A percentile compares a stretch with the other conserved stretches of the same genome.
These are phyloP conservation scores for Eupeodes luniger DNA, from an alignment of 2,888 invertebrate genomes.

Conservation along the genomic window DNA sequence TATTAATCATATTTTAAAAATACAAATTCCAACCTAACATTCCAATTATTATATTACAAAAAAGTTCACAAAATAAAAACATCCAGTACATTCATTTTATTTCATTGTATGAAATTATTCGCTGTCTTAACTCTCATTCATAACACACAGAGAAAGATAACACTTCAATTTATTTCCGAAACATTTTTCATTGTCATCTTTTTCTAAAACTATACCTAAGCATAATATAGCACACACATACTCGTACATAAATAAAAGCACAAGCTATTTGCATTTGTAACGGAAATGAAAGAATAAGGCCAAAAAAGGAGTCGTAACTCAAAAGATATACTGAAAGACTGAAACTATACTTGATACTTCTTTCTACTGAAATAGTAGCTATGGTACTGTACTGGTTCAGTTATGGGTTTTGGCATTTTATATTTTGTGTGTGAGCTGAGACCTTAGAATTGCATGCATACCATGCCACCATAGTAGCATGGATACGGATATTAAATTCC, in stretches of 20 bases:
- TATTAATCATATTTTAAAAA: too few species aligned
- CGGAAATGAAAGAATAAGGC: slow-evolving; percentile 2
- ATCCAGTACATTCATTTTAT: not conserved
- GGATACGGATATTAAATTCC: slow-evolving; percentile 25
- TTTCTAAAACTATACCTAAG: slow-evolving; percentile 1
- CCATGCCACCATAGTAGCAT: not conserved
- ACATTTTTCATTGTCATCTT: slow-evolving; percentile 36
- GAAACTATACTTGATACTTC: not conserved
- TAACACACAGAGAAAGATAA: not conserved
- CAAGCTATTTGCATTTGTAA: slow-evolving; percentile 26
- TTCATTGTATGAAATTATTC: slow-evolving; percentile 18
- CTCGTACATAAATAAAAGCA: not conserved
- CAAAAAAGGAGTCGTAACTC: slow-evolving; percentile 15
- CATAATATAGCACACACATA: too few species aligned
- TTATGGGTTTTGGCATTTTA: not conserved
- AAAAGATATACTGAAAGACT: not conserved
- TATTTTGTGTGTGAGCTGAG: not conserved
- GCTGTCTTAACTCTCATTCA: not conserved
- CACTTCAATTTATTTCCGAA: slow-evolving; percentile 47
- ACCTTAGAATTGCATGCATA: slow-evolving; percentile 9
- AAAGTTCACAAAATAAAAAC: too few species aligned
- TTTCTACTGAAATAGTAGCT: not conserved
- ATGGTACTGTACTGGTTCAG: not conserved
- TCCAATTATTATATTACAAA: too few species aligned
- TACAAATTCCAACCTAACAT: too few species aligned